Conservation (phyloP, 2,888 invertebrate species). For the Polylopha cassiicola region DNA sequence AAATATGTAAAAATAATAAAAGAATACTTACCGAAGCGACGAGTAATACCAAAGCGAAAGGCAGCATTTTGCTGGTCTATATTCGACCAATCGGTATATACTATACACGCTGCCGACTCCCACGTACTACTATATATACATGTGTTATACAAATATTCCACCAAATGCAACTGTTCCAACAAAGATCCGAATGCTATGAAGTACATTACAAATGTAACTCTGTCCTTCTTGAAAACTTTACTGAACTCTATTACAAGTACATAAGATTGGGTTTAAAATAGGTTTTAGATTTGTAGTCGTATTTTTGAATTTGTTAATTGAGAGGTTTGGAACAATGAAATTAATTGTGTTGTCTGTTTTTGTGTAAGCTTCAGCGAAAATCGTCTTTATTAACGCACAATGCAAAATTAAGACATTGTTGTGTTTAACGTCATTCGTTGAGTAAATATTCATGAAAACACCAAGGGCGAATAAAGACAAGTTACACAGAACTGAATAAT, state of each 20-base stretch:
- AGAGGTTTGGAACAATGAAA: slow-evolving; percentile 42
- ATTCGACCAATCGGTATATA: slow-evolving; percentile 63
- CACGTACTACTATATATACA: slow-evolving; percentile 55
- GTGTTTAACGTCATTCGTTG: slow-evolving; percentile 40
- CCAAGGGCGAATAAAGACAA: slow-evolving; percentile 12
- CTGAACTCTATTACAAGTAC: rapidly evolving
- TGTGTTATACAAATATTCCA: slow-evolving; percentile 37
- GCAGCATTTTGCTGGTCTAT: slow-evolving; percentile 63
- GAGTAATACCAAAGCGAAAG: slow-evolving; percentile 53
- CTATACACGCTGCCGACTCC: slow-evolving; percentile 50
- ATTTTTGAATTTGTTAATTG: slow-evolving; percentile 24
- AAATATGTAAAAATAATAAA: slow-evolving; percentile 20
- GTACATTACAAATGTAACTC: background rate
- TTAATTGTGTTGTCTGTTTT: slow-evolving; percentile 50
- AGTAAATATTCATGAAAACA: slow-evolving; percentile 31
- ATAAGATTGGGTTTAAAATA: slow-evolving; percentile 25
- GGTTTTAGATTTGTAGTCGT: background rate
- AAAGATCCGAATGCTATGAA: slow-evolving; percentile 28
- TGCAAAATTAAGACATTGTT: slow-evolving; percentile 48
- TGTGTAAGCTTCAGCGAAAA: slow-evolving; percentile 34
- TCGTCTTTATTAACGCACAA: slow-evolving; percentile 44
- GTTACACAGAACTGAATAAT: background rate
- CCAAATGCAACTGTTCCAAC: slow-evolving; percentile 50
- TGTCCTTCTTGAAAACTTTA: background rate
- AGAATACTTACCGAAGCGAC: slow-evolving; percentile 54